A percentile compares a stretch with the other conserved stretches of the same genome.
Evolutionary conservation across 2,888 invertebrate species (phyloP).

Genomic region (Parthenolecanium corni): DNA sequence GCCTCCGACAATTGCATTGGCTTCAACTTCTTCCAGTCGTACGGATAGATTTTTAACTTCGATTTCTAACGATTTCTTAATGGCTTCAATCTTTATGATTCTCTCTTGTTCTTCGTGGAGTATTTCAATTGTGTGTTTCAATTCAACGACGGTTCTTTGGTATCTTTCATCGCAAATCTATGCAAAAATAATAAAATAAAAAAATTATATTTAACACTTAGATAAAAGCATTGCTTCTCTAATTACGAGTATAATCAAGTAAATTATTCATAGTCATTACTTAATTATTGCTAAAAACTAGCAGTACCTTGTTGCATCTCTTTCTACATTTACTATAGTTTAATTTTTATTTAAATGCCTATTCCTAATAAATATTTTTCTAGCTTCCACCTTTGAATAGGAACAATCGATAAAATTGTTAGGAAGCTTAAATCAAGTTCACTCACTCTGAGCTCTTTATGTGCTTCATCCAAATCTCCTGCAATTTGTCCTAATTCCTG

Average conservation of each 20-base stretch:
- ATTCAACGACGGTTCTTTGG: conserved; percentile 82
- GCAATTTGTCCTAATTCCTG: conserved; percentile 83
- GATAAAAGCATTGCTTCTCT: background rate
- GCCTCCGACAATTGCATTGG: conserved; percentile 91
- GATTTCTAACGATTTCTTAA: conserved; percentile 94
- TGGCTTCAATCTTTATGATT: conserved; percentile 90
- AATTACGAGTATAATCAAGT: too few relatives aligned
- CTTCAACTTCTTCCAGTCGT: conserved; percentile 90
- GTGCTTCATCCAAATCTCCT: conserved; percentile 95
- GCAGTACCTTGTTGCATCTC: too few relatives aligned
- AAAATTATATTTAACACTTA: background rate
- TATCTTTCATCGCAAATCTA: conserved; percentile 75
- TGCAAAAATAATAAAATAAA: background rate
- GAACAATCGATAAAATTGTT: too few relatives aligned
- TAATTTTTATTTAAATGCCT: too few relatives aligned
- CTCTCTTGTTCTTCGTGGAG: conserved; percentile 94
- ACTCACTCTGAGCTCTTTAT: conserved; percentile 81
- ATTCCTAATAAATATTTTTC: too few relatives aligned
- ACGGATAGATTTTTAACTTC: conserved; percentile 91
- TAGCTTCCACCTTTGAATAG: too few relatives aligned
- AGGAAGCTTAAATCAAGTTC: too few relatives aligned
- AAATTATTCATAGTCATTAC: too few relatives aligned
- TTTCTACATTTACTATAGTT: too few relatives aligned
- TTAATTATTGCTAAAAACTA: too few relatives aligned
- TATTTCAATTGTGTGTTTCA: conserved; percentile 87